Conservation (phyloP, 30 jellyfish, hydroid and myxozoan genomes). For the Rhopilema esculentum region DNA sequence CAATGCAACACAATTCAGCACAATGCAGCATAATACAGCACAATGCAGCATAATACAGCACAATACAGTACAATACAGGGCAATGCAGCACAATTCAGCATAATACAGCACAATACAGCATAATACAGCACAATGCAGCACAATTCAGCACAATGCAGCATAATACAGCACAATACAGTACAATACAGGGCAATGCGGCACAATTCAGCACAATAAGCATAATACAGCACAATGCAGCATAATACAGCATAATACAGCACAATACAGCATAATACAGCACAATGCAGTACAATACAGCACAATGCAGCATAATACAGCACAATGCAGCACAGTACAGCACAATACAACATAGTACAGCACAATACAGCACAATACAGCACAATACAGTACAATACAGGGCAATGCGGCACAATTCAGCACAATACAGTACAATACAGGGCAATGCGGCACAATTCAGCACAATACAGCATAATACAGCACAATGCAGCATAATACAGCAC, state of each 20-base stretch:
- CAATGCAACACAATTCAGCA: constrained; percentile 9
- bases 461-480: too few species aligned
- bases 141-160: neutral
- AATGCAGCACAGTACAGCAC: too few species aligned
- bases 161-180: neutral
- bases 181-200: neutral
- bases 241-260: neutral
- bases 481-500: too few species aligned
- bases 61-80: constrained; percentile 1
- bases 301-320: too few species aligned
- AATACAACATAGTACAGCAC: too few species aligned
- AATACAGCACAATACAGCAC: too few species aligned
- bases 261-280: neutral
- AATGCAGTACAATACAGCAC: neutral
- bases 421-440: too few species aligned
- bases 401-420: too few species aligned
- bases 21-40: neutral
- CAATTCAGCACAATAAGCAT: neutral
- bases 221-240: neutral
- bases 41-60: constrained; percentile 1
- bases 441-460: too few species aligned
- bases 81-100: constrained; percentile 10
- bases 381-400: too few species aligned
- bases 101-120: constrained; percentile 1
- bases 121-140: constrained; percentile 1